Percentiles rank a stretch among this genome's conserved stretches.
These are phyloP conservation scores for Steromphala cineraria DNA, from an alignment of 2,888 invertebrate genomes.

Conservation along the genomic window DNA sequence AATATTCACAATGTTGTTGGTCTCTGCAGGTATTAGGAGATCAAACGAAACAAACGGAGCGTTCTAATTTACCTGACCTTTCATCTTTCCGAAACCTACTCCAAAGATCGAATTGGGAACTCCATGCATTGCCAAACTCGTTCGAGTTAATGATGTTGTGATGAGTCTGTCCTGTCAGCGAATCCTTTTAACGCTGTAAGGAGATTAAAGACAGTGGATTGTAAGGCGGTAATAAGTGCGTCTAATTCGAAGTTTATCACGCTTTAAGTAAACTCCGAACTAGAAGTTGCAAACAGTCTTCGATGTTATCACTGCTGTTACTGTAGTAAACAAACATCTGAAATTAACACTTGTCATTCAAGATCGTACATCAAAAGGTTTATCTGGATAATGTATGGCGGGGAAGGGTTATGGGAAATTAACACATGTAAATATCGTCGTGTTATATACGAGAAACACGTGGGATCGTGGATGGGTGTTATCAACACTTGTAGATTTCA, in stretches of 20 bases:
- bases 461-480: no score
- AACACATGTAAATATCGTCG: neutral
- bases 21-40: slow-evolving; percentile 3
- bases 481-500: no score
- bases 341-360: slow-evolving; percentile 3
- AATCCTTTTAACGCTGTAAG: slow-evolving; percentile 8
- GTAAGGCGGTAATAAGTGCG: neutral
- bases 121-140: neutral
- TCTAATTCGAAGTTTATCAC: neutral
- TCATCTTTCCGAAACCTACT: neutral
- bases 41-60: neutral
- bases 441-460: no score
- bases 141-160: slow-evolving; percentile 13
- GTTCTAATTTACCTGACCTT: neutral
- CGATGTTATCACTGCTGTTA: neutral
- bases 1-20: neutral
- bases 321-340: neutral
- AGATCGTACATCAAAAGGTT: neutral
- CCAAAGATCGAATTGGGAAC: neutral
- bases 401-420: no score
- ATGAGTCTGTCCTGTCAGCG: slow-evolving; percentile 12
- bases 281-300: neutral
- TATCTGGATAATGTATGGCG: no score
- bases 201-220: neutral
- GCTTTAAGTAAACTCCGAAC: neutral